phyloP scores from a whole-genome alignment of 2,888 invertebrate species.

The Macroteleia sp. region DNA sequence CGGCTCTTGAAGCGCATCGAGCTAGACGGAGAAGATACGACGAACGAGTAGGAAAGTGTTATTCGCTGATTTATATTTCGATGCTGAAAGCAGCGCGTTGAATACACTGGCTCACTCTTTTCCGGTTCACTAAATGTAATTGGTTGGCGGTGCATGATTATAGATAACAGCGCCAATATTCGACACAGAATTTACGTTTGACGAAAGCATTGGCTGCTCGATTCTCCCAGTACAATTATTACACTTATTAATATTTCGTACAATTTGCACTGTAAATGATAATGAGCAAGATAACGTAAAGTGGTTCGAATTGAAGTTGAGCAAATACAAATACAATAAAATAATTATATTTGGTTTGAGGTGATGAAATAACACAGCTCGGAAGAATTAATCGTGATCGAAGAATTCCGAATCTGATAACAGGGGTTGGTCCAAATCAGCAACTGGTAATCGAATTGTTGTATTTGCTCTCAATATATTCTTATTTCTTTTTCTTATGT shows the following conservation, averaged over 20 bases:
- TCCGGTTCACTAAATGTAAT: slow-evolving; percentile 82
- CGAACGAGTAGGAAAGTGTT: slow-evolving; percentile 68
- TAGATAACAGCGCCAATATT: slow-evolving; percentile 71
- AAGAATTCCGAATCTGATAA: slow-evolving; percentile 36
- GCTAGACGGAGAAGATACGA: slow-evolving; percentile 46
- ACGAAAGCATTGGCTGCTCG: slow-evolving; percentile 37
- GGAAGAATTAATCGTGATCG: slow-evolving; percentile 23
- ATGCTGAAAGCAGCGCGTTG: slow-evolving; percentile 71
- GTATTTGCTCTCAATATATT: slow-evolving; percentile 30
- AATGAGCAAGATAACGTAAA: neutral
- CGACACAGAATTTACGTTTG: slow-evolving; percentile 54
- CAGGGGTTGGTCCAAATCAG: slow-evolving; percentile 35
- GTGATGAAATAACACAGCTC: slow-evolving; percentile 10
- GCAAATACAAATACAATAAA: slow-evolving; percentile 35
- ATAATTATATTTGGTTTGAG: slow-evolving; percentile 34
- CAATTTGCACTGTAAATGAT: neutral
- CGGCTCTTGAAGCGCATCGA: slow-evolving; percentile 38
- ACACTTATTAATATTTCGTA: slow-evolving; percentile 33
- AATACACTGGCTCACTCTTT: slow-evolving; percentile 76
- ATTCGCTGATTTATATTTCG: slow-evolving; percentile 80
- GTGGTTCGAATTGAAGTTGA: neutral
- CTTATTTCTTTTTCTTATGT: slow-evolving; percentile 8
- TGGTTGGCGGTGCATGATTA: slow-evolving; percentile 77
- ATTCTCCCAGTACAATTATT: slow-evolving; percentile 5
- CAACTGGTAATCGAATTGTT: slow-evolving; percentile 37